These are phyloP conservation scores for Ceratosolen solmsi DNA, from an alignment of 1,140 invertebrate species.

Conservation along the genomic window DNA sequence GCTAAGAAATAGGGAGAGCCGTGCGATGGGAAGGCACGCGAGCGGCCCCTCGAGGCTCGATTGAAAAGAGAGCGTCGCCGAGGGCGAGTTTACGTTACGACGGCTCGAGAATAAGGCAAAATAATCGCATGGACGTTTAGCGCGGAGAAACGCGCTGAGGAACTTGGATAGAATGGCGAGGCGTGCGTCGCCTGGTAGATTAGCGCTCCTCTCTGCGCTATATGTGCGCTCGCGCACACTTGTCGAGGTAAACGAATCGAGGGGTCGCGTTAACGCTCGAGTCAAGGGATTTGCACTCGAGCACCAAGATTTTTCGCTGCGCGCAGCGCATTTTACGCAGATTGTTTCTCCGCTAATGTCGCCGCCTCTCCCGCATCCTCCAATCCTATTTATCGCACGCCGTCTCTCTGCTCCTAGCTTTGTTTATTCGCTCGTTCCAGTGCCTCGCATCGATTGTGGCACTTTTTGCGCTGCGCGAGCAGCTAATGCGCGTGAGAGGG, in stretches of 20 bases:
- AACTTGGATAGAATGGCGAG: slow-evolving; percentile 22
- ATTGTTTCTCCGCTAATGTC: slow-evolving; percentile 62
- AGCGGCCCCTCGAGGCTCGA: background rate
- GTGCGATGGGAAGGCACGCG: background rate
- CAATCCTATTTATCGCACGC: slow-evolving; percentile 6
- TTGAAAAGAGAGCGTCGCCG: background rate
- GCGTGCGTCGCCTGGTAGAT: slow-evolving; percentile 45
- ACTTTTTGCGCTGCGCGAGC: background rate
- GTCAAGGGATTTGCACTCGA: slow-evolving; percentile 50
- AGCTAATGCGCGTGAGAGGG: background rate
- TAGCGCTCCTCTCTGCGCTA: slow-evolving; percentile 17
- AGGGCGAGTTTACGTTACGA: slow-evolving; percentile 30
- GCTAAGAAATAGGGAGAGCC: slow-evolving; percentile 48
- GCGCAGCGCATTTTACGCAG: slow-evolving; percentile 59
- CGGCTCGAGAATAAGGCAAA: slow-evolving; percentile 61
- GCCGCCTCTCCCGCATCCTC: slow-evolving; percentile 28
- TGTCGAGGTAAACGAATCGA: slow-evolving; percentile 12
- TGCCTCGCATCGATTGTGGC: background rate
- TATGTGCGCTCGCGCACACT: background rate
- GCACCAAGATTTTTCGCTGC: slow-evolving; percentile 53
- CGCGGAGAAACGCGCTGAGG: background rate
- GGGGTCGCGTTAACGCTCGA: slow-evolving; percentile 28
- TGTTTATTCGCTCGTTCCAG: background rate
- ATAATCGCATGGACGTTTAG: slow-evolving; percentile 58
- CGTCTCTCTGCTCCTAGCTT: slow-evolving; percentile 12